Evolutionary conservation across 37 sponge, comb jelly and placozoan species (phyloP), one percentile per base, ranked within the genome.

Genomic region (Oopsacas minuta): DNA sequence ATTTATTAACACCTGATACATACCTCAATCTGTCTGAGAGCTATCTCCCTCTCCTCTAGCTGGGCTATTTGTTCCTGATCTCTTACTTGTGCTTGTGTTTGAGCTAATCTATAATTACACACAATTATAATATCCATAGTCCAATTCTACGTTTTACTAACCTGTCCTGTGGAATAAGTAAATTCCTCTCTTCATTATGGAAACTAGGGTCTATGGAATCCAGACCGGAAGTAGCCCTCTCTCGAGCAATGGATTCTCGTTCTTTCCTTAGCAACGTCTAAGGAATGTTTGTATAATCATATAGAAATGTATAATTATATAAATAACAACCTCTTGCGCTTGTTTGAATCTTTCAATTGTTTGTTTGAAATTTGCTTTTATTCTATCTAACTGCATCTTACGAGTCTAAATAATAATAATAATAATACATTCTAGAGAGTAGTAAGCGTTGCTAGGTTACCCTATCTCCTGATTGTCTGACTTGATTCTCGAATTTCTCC

Each of bases 11-110:
- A 61, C 1, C 22, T 7, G 30, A 61, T 3, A n/a, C 17, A 61
- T 61, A 61, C 75, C 75, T 61, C 75, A 34, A 61, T 61, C 22
- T 61, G 75, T 61, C 75, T 3, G 75, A 61, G 75, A 61, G 75
- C 75, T 20, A 34, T 61, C 22, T 61, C 75, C 30, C 75, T 3
- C 75, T 61, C 75, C 75, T 61, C 75, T 34, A 61, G 75, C 75
- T 61, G 75, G 5, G 75, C 75, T 34, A 61, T 7, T 34, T 61
- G 75, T 3, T 61, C 75, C 75, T 61, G 75, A 3, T 34, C 75
- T 5, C 75, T 25, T 34, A 34, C 75, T 5, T 32, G 5, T 12
- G 75, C 28, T 12, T 61, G 75, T 12, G 75, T 34, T 34, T 61
- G 75, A 3, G 75, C 75, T 34, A 61, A 20, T 12, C 75, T 61